Evolutionary conservation across 1,140 invertebrate species (phyloP), one percentile per base, ranked within the genome.

Genomic region (Brachionus sp.): DNA sequence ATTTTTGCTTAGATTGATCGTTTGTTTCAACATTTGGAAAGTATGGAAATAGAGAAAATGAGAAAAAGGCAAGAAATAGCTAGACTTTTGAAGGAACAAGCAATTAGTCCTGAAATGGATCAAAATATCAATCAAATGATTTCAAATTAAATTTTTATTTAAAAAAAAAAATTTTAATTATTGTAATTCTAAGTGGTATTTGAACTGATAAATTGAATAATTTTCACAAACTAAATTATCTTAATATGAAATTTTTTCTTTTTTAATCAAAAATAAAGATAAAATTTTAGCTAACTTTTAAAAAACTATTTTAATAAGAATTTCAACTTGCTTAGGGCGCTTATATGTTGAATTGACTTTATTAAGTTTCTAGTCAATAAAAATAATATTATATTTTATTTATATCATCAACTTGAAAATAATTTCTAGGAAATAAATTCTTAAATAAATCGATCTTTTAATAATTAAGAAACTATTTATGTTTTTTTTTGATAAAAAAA

Each of bases 31-130:
- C 62, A 80, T 44, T 66, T 80, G 23, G 77, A 80, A 44, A 57
- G 42, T 25, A 80, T 80, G 62, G 77, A 80, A 33, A 80, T 80
- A 13, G 77, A 80, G 62, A 80, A 80, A 66, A 80, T 80, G 77
- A 80, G 35, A 66, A 80, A 66, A 9, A 29, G 77, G 3, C 77
- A 80, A 66, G 77, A 80, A 62, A 80, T 80, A 42, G 77, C 50
- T 1, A 35, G 33, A 42, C 13, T 62, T 25, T 80, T 44, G 57
- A 80, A 39, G 19, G 35, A 80, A 35, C 35, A 80, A 66, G 19
- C 19, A 13, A 80, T 62, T 35, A 66, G 33, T 80, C 50, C 50
- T 33, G 50, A 80, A 0, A 80, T 80, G 50, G 53, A 80, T 39
- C 46, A 80, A 23, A 66, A 80, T 66, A 62, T 80, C 1, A 64